Conservation (phyloP, 2,888 invertebrate species). For the Acronicta alni region DNA sequence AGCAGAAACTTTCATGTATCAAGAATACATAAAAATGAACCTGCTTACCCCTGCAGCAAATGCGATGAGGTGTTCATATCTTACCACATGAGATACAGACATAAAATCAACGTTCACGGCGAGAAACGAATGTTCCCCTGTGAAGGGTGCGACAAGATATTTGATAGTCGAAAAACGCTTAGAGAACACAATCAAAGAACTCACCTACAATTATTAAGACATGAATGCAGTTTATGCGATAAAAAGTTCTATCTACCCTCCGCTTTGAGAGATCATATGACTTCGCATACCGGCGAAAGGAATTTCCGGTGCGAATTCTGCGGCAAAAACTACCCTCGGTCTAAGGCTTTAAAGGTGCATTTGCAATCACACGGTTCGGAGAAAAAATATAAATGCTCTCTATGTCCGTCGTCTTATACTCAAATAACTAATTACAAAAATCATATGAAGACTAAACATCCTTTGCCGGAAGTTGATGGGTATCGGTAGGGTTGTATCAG, state of each 20-base stretch:
- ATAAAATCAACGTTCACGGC: conserved; percentile 68
- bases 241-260: conserved; percentile 73
- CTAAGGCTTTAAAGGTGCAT: conserved; percentile 80
- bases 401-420: conserved; percentile 82
- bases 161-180: conserved; percentile 64
- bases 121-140: conserved; percentile 66
- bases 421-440: conserved; percentile 84
- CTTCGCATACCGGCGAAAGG: conserved; percentile 84
- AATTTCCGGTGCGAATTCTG: conserved; percentile 85
- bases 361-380: conserved; percentile 83
- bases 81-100: conserved; percentile 57
- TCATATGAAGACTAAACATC: conserved; percentile 82
- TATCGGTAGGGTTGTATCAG: conserved; percentile 18
- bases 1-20: conserved; percentile 60
- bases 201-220: conserved; percentile 66
- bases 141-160: conserved; percentile 67
- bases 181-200: conserved; percentile 67
- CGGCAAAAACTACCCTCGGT: conserved; percentile 85
- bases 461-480: conserved; percentile 8
- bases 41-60: conserved; percentile 63
- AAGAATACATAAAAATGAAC: conserved; percentile 62
- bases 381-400: conserved; percentile 81
- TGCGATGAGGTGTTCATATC: conserved; percentile 62
- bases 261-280: conserved; percentile 82
- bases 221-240: conserved; percentile 79